Percentiles rank a stretch among this genome's conserved stretches.
Conservation (phyloP, 2,888 invertebrate genomes). For the Galerucella calmariensis region DNA sequence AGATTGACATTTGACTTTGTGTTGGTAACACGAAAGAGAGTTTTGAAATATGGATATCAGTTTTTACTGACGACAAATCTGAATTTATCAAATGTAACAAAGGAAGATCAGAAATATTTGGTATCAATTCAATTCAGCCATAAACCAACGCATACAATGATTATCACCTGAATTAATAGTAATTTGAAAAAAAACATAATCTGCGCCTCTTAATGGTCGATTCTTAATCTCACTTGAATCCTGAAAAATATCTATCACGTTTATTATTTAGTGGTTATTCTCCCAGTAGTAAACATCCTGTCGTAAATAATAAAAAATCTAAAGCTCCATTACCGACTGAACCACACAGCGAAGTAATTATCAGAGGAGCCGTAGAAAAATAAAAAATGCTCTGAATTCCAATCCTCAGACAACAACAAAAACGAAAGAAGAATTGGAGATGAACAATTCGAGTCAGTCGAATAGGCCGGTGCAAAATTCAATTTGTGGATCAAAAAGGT, state of each 20-base stretch:
- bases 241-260: no score
- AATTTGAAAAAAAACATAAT: no score
- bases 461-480: no score
- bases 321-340: background rate
- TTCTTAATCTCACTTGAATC: no score
- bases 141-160: no score
- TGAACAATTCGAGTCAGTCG: background rate
- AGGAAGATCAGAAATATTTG: no score
- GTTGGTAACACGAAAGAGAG: background rate
- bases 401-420: background rate
- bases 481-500: no score
- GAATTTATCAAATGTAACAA: no score
- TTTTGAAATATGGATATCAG: background rate
- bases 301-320: background rate
- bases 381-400: background rate
- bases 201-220: no score
- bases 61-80: background rate
- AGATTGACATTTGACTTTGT: constrained; percentile 2
- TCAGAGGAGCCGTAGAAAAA: background rate
- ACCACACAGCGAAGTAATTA: background rate
- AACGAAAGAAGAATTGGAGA: background rate
- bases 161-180: no score
- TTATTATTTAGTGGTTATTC: background rate
- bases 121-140: no score
- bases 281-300: background rate